Percentiles rank a stretch among this genome's conserved stretches.
phyloP scores from a whole-genome alignment of 2,113 vertebrate species.

The Sprattus sprattus region DNA sequence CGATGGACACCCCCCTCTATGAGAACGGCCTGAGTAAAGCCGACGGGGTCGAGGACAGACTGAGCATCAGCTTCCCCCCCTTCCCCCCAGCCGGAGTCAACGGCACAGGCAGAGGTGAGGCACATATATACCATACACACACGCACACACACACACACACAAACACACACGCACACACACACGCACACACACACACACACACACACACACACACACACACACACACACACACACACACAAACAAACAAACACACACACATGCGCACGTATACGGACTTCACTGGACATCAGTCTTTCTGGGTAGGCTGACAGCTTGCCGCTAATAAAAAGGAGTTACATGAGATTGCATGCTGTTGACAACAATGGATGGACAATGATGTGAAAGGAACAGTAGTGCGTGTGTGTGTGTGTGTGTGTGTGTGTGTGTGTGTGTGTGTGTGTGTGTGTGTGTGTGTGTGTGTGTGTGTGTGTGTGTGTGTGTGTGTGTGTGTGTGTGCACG shows the following conservation, averaged over 20 bases:
- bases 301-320: not conserved
- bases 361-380: not conserved
- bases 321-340: no score
- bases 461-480: conserved; percentile 2
- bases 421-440: not conserved
- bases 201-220: no score
- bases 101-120: conserved; percentile 67
- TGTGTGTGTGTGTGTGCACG: not conserved
- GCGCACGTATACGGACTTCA: no score
- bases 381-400: not conserved
- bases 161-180: not conserved
- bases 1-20: conserved; percentile 81
- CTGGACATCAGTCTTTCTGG: no score
- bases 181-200: not conserved
- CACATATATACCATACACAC: conserved; percentile 30
- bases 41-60: conserved; percentile 70
- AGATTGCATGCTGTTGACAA: no score
- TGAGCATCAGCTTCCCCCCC: conserved; percentile 77
- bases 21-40: conserved; percentile 87
- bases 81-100: conserved; percentile 77
- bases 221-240: not conserved
- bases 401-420: not conserved
- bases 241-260: no score
- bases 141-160: not conserved
- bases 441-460: not conserved